Evolutionary conservation across 2,797 vertebrate genomes (phyloP).

Genomic region (Chloroceryle amazona): DNA sequence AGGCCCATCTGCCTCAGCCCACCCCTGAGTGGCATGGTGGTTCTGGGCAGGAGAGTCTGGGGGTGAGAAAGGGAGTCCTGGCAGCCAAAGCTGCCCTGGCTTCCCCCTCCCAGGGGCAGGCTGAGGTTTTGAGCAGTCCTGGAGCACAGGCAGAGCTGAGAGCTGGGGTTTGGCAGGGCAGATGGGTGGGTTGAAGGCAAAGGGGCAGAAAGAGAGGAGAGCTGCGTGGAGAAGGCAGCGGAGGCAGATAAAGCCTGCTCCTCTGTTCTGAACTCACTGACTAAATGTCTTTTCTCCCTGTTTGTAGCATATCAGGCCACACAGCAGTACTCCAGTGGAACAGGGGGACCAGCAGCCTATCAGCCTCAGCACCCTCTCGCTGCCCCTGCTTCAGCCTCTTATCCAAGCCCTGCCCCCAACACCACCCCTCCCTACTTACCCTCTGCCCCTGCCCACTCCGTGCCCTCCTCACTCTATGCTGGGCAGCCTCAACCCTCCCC

Average conservation of each 20-base stretch:
- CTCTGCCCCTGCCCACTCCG: slow-evolving; percentile 74
- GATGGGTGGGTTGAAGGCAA: neutral
- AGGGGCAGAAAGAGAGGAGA: neutral
- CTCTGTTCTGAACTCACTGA: slow-evolving; percentile 43
- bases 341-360: slow-evolving; percentile 89
- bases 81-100: neutral
- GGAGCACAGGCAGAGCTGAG: neutral
- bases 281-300: slow-evolving; percentile 68
- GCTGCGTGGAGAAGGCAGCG: neutral
- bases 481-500: slow-evolving; percentile 81
- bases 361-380: slow-evolving; percentile 87
- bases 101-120: neutral
- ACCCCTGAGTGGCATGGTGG: neutral
- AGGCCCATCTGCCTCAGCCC: neutral
- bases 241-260: neutral
- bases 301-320: slow-evolving; percentile 88
- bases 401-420: slow-evolving; percentile 75
- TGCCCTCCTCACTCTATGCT: slow-evolving; percentile 78
- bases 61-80: neutral
- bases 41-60: neutral
- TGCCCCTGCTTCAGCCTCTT: slow-evolving; percentile 82
- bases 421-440: slow-evolving; percentile 79
- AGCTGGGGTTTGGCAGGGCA: neutral
- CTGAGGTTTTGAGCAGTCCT: neutral
- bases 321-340: slow-evolving; percentile 88